Conservation (phyloP, 2,888 invertebrate species). For the Drosophila mayaguana region DNA sequence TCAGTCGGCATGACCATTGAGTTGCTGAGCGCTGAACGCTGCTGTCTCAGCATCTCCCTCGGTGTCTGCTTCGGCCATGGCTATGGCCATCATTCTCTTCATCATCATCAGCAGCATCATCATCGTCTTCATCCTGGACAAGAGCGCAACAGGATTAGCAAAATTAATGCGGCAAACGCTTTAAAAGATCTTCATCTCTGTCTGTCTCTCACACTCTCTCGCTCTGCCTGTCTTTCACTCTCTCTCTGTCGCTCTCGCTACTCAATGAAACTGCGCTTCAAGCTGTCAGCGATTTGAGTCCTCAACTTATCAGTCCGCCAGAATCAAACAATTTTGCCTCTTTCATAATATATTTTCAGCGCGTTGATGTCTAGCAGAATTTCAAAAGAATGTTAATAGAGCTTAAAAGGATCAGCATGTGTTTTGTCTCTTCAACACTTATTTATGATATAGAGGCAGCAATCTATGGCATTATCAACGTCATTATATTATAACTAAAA, state of each 20-base stretch:
- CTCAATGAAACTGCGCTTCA: slow-evolving; percentile 46
- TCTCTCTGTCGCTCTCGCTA: background rate
- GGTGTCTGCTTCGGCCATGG: slow-evolving; percentile 25
- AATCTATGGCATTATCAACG: background rate
- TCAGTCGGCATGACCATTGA: slow-evolving; percentile 72
- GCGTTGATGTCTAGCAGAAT: slow-evolving; percentile 8
- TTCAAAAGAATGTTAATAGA: slow-evolving; percentile 22
- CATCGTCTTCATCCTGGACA: slow-evolving; percentile 12
- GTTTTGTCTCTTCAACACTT: background rate
- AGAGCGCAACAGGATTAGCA: slow-evolving; percentile 61
- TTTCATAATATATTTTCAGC: slow-evolving; percentile 31
- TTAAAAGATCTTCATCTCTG: slow-evolving; percentile 27
- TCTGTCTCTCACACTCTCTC: background rate
- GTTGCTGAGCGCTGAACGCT: slow-evolving; percentile 46
- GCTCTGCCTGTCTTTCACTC: background rate
- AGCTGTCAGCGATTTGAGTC: slow-evolving; percentile 63
- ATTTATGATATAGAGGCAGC: background rate
- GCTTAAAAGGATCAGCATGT: background rate
- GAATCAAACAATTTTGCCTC: slow-evolving; percentile 49
- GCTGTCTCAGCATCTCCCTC: slow-evolving; percentile 36
- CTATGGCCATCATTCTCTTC: slow-evolving; percentile 27
- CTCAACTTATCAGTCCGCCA: slow-evolving; percentile 63
- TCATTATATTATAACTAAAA: too few relatives aligned
- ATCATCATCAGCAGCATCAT: slow-evolving; percentile 36
- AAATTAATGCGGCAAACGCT: slow-evolving; percentile 69